Conservation (phyloP, 2,888 invertebrate species). For the Cheilosia urbana region DNA sequence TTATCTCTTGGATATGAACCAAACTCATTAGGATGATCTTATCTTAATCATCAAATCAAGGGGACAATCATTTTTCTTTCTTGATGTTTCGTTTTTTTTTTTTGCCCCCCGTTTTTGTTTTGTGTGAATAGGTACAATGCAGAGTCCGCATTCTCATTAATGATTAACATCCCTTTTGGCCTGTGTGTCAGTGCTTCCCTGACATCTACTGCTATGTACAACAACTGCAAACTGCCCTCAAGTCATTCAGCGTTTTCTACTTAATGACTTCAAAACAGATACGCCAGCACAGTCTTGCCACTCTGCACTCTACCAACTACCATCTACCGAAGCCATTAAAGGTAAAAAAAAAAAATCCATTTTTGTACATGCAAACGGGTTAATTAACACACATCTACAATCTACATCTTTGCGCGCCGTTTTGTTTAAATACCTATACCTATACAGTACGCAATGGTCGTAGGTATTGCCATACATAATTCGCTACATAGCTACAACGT, state of each 20-base stretch:
- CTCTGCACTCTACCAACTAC: neutral
- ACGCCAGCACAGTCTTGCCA: slow-evolving; percentile 1
- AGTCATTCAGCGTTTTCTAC: slow-evolving; percentile 68
- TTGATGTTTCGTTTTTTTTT: neutral
- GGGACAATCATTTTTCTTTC: slow-evolving; percentile 55
- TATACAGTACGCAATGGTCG: slow-evolving; percentile 26
- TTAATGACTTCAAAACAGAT: slow-evolving; percentile 73
- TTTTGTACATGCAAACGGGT: slow-evolving; percentile 75
- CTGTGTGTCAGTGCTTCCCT: slow-evolving; percentile 30
- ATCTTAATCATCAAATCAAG: slow-evolving; percentile 69
- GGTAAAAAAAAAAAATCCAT: slow-evolving; percentile 59
- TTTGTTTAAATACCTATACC: slow-evolving; percentile 13
- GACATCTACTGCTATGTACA: slow-evolving; percentile 15
- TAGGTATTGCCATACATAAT: neutral
- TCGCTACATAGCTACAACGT: slow-evolving; percentile 32
- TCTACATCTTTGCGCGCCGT: slow-evolving; percentile 49
- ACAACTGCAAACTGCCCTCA: slow-evolving; percentile 42
- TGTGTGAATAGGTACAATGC: slow-evolving; percentile 46
- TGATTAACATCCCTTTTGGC: slow-evolving; percentile 64
- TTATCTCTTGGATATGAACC: slow-evolving; percentile 50
- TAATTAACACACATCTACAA: slow-evolving; percentile 74
- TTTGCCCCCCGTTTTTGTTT: slow-evolving; percentile 20
- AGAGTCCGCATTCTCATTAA: slow-evolving; percentile 57
- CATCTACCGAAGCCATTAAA: slow-evolving; percentile 65
- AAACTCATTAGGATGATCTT: slow-evolving; percentile 71